Evolutionary conservation across 1,140 invertebrate genomes (phyloP).

Genomic region (Capitella teleta): DNA sequence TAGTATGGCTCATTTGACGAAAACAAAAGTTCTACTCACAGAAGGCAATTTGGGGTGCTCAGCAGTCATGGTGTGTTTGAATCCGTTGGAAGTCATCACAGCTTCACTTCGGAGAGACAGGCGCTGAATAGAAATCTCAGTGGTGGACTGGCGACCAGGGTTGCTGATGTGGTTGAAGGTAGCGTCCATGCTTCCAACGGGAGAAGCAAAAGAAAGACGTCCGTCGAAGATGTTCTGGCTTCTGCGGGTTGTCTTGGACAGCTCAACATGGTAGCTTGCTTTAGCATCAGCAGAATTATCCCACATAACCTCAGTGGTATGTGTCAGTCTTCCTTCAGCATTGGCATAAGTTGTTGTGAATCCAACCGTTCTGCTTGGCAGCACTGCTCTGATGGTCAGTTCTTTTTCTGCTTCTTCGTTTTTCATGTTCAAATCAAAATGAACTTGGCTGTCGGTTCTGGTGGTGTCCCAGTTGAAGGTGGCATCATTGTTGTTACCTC

Average conservation of each 20-base stretch:
- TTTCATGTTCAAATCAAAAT: constrained; percentile 11
- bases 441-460: constrained; percentile 3
- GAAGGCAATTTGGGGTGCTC: constrained; percentile 5
- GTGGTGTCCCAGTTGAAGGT: constrained; percentile 18
- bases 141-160: constrained; percentile 5
- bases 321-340: neutral
- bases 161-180: constrained; percentile 7
- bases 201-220: constrained; percentile 4
- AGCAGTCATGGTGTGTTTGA: constrained; percentile 12
- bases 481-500: constrained; percentile 19
- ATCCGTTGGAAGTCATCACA: neutral
- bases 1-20: no score
- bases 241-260: neutral
- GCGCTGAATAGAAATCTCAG: constrained; percentile 6
- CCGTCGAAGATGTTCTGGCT: constrained; percentile 7
- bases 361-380: constrained; percentile 1
- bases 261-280: constrained; percentile 7
- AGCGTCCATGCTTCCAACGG: neutral
- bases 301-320: constrained; percentile 11
- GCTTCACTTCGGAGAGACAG: constrained; percentile 8
- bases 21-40: neutral
- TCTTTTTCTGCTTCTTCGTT: constrained; percentile 5
- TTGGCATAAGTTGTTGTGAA: constrained; percentile 1
- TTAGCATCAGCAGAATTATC: constrained; percentile 7
- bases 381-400: constrained; percentile 1